Evolutionary conservation across 2,888 invertebrate genomes (phyloP).

Genomic region (Fissipunctia ypsillon): DNA sequence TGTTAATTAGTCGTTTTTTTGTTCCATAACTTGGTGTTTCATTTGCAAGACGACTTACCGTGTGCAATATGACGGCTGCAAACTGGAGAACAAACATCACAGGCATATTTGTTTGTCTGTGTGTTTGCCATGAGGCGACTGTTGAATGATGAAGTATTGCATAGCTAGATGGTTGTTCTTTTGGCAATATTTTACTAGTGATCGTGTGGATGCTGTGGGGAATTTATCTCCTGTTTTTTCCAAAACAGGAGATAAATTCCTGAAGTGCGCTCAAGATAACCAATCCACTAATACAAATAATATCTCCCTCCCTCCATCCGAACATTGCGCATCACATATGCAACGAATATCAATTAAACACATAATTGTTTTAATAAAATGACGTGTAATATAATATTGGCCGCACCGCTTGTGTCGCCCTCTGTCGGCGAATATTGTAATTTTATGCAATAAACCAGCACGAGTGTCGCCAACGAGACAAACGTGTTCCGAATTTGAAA

Average conservation of each 20-base stretch:
- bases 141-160: not conserved
- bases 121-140: slow-evolving; percentile 14
- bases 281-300: not conserved
- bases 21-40: not conserved
- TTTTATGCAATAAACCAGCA: slow-evolving; percentile 84
- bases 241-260: not conserved
- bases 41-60: not conserved
- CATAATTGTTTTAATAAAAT: slow-evolving; percentile 61
- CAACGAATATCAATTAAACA: slow-evolving; percentile 63
- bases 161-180: not conserved
- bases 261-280: not conserved
- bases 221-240: not conserved
- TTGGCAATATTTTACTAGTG: not conserved
- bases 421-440: slow-evolving; percentile 78
- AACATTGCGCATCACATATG: slow-evolving; percentile 10
- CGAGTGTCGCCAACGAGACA: slow-evolving; percentile 78
- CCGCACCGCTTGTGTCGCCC: slow-evolving; percentile 52
- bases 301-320: not conserved
- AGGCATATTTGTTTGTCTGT: slow-evolving; percentile 10
- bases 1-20: slow-evolving; percentile 10
- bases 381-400: slow-evolving; percentile 59
- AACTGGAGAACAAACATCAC: slow-evolving; percentile 11
- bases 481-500: slow-evolving; percentile 83
- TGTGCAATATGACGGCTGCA: slow-evolving; percentile 6
- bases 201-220: not conserved